A percentile compares a stretch with the other conserved stretches of the same genome.
These are phyloP conservation scores for Acanthurus lineatus DNA, from an alignment of 2,797 vertebrate genomes.

Conservation along the genomic window DNA sequence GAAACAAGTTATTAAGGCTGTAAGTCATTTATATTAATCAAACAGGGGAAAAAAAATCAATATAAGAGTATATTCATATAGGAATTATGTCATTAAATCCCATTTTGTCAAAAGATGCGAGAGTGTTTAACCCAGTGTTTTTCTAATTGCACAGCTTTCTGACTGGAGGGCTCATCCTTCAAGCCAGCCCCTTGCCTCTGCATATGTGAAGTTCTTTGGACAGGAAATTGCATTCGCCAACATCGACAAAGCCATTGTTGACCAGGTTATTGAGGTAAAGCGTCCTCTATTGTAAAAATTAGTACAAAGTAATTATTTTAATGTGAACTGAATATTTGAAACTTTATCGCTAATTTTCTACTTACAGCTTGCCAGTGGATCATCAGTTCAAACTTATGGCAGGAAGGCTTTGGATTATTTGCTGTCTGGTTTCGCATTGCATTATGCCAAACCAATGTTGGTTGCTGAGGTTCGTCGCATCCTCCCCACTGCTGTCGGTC, in stretches of 20 bases:
- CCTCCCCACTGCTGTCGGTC: constrained; percentile 83
- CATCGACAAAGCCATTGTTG: constrained; percentile 83
- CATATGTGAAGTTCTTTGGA: constrained; percentile 86
- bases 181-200: constrained; percentile 79
- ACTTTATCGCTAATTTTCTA: neutral
- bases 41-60: neutral
- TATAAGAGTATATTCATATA: neutral
- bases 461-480: constrained; percentile 84
- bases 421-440: constrained; percentile 70
- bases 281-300: neutral
- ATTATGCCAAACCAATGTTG: constrained; percentile 83
- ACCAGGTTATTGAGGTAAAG: constrained; percentile 83
- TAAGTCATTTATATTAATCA: constrained; percentile 58
- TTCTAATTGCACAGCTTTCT: constrained; percentile 77
- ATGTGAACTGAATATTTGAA: constrained; percentile 2
- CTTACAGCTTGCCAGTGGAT: constrained; percentile 73
- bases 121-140: neutral
- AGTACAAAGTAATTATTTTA: too few species aligned
- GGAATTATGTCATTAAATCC: neutral
- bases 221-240: constrained; percentile 86
- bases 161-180: constrained; percentile 85
- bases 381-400: constrained; percentile 49
- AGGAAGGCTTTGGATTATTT: constrained; percentile 71
- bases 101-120: neutral
- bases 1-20: constrained; percentile 83